Evolutionary conservation across 2,888 invertebrate species (phyloP).

Genomic region (Rhagium mordax): DNA sequence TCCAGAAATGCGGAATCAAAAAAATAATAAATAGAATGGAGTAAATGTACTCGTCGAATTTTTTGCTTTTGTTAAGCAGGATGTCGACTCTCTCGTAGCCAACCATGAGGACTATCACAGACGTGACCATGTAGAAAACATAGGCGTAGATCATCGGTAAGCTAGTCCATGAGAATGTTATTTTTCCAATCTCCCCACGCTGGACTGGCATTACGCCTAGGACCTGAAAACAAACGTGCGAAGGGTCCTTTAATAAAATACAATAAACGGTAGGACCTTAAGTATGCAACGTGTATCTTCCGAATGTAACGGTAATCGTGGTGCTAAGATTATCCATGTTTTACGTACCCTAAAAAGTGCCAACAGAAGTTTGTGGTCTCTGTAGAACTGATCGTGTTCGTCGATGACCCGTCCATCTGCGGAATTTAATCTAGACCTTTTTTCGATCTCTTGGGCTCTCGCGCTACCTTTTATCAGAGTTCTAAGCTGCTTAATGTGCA

Average conservation of each 20-base stretch:
- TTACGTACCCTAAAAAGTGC: constrained; percentile 72
- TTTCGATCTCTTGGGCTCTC: constrained; percentile 63
- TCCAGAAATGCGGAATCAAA: constrained; percentile 80
- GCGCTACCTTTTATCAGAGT: constrained; percentile 55
- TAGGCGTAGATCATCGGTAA: constrained; percentile 78
- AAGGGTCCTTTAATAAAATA: no score
- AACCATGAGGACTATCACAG: constrained; percentile 74
- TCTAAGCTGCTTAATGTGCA: constrained; percentile 50
- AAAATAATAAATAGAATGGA: constrained; percentile 79
- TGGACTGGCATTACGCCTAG: constrained; percentile 79
- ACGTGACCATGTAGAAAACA: constrained; percentile 75
- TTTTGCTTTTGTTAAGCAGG: constrained; percentile 73
- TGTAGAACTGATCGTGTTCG: constrained; percentile 78
- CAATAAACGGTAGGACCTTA: no score
- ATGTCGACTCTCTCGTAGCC: constrained; percentile 77
- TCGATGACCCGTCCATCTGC: constrained; percentile 76
- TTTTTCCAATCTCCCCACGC: constrained; percentile 68
- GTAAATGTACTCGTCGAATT: constrained; percentile 81
- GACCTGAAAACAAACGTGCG: no score
- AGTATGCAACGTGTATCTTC: no score
- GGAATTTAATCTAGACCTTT: constrained; percentile 72
- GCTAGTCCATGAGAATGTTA: constrained; percentile 79
- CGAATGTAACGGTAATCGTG: no score
- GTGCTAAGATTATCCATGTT: no score
- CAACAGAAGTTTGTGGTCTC: constrained; percentile 78